Percentiles rank a stretch among this genome's conserved stretches.
phyloP scores from a whole-genome alignment of 2,797 vertebrate genomes.

The Clamator glandarius region DNA sequence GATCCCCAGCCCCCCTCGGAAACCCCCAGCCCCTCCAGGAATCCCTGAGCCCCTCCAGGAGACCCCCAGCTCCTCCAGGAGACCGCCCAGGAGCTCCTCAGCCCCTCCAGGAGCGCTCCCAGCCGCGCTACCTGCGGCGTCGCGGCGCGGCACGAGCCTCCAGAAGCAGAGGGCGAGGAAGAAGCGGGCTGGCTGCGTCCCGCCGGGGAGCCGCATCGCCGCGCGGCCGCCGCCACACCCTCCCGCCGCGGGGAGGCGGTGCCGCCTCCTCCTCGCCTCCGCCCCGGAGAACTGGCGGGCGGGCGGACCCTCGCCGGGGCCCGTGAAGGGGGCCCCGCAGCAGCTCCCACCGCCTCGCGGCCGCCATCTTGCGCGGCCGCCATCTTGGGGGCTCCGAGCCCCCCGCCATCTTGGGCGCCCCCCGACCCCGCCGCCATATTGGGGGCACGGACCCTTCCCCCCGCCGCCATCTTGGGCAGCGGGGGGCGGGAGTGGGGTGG shows the following conservation, averaged over 20 bases:
- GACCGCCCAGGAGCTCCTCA: too few species aligned
- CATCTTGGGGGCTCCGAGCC: background rate
- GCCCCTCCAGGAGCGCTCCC: background rate
- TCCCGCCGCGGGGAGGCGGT: background rate
- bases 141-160: constrained; percentile 1
- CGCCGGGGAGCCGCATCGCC: background rate
- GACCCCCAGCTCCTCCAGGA: too few species aligned
- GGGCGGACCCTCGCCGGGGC: background rate
- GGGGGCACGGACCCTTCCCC: too few species aligned
- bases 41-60: too few species aligned
- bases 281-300: background rate
- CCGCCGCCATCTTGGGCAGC: too few species aligned
- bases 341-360: fast-evolving
- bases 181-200: background rate
- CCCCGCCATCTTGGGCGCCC: background rate
- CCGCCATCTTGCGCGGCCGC: background rate
- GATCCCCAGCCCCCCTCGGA: too few species aligned
- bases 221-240: background rate
- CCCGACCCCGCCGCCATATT: background rate
- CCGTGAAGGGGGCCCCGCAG: background rate
- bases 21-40: too few species aligned
- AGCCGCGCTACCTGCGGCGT: constrained; percentile 4
- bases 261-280: background rate
- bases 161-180: background rate
- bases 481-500: too few species aligned